Percentiles rank a stretch among this genome's conserved stretches.
Evolutionary conservation across 2,888 invertebrate species (phyloP).

Genomic region (Branchipolynoe longqiensis): DNA sequence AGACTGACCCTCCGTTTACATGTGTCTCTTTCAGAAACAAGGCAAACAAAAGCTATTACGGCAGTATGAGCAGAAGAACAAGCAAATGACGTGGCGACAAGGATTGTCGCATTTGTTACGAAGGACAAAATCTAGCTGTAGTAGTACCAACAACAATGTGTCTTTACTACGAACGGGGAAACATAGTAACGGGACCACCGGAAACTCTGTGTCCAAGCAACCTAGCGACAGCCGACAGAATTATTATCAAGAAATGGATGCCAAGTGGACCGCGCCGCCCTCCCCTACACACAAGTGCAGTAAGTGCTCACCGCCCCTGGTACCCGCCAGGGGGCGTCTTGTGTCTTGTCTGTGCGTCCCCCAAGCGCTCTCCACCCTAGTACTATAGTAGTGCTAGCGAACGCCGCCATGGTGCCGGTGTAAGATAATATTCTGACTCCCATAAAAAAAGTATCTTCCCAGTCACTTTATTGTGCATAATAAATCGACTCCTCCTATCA

Average conservation of each 20-base stretch:
- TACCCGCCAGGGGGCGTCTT: neutral
- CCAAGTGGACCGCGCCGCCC: slow-evolving; percentile 61
- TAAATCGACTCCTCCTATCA: too few relatives aligned
- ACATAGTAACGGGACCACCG: slow-evolving; percentile 57
- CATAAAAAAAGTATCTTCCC: too few relatives aligned
- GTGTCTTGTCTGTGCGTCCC: too few relatives aligned
- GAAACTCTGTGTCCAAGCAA: slow-evolving; percentile 52
- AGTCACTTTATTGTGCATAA: too few relatives aligned
- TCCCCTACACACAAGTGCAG: slow-evolving; percentile 61
- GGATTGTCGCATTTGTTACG: slow-evolving; percentile 62
- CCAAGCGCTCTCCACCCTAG: too few relatives aligned
- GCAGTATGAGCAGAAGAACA: slow-evolving; percentile 57
- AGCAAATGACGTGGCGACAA: slow-evolving; percentile 62
- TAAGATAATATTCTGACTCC: too few relatives aligned
- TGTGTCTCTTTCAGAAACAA: slow-evolving; percentile 58
- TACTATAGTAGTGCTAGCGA: too few relatives aligned
- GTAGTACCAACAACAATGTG: slow-evolving; percentile 63
- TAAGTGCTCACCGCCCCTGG: slow-evolving; percentile 15
- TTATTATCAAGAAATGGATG: slow-evolving; percentile 61
- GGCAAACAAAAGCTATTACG: slow-evolving; percentile 54
- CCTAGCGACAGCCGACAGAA: slow-evolving; percentile 48
- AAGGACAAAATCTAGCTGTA: slow-evolving; percentile 57
- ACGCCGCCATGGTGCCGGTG: too few relatives aligned
- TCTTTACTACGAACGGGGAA: slow-evolving; percentile 54
- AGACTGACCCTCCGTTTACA: neutral